Conservation (phyloP, 2,888 invertebrate species). For the Tanypteryx hageni region DNA sequence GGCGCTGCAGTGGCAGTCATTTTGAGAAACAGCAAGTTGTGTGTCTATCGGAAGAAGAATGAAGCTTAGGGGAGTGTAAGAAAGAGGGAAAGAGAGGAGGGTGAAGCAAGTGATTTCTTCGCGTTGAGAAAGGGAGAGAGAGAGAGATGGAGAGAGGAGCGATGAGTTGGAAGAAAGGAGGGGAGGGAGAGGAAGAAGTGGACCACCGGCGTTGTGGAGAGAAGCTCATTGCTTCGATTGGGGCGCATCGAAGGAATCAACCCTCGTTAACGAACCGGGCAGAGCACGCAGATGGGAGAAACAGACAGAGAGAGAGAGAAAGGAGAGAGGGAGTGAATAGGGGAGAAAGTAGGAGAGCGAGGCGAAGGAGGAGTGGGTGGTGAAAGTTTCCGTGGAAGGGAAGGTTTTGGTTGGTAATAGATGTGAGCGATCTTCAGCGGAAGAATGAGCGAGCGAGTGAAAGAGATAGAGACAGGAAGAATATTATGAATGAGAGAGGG, state of each 20-base stretch:
- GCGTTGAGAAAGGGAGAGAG: background rate
- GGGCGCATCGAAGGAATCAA: conserved; percentile 57
- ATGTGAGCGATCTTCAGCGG: background rate
- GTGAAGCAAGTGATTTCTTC: background rate
- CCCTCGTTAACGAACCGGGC: conserved; percentile 62
- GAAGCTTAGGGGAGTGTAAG: background rate
- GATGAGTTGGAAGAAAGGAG: background rate
- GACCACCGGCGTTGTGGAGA: conserved; percentile 2
- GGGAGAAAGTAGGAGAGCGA: background rate
- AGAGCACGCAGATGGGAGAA: conserved; percentile 34
- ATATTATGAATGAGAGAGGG: no score
- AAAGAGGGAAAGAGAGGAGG: background rate
- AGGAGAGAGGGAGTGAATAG: background rate
- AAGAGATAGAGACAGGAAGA: background rate
- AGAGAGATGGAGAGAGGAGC: background rate
- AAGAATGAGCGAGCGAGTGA: background rate
- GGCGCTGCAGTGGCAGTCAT: background rate
- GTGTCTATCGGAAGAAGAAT: background rate
- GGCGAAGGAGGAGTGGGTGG: conserved; percentile 1
- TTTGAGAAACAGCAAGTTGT: background rate
- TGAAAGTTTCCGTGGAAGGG: background rate
- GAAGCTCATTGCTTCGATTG: conserved; percentile 58
- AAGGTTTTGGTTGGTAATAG: background rate
- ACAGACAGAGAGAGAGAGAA: background rate
- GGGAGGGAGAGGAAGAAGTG: background rate